Base-by-base conservation (phyloP, 2,888 invertebrate species). In the Endotricha flammealis region DNA sequence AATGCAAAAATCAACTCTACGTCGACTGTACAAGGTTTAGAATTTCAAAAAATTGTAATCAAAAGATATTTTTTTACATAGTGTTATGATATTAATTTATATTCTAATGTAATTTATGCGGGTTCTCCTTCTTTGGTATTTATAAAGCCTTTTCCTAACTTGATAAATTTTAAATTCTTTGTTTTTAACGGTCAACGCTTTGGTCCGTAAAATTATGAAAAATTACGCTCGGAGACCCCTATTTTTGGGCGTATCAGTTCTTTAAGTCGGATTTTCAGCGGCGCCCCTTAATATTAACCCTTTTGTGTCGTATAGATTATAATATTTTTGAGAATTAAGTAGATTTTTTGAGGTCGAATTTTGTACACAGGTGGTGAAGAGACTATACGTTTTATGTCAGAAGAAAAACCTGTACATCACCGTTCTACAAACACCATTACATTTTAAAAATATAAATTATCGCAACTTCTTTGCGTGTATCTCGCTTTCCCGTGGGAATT, bases 41-140 rank as follows among this genome's bases (percentile, higher is more conserved):
- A 30, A 12, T 40, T 10, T 17, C 3, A 8, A 8, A 8, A 20
- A 6, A 7, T 7, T 1, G 8, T 5, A 4, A 9, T 3, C 10
- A n/a, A 5, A 2, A n/a, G 23, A 24, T 36, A 35, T 68, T 72
- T 71, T 70, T 65, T 64, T 64, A 52, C 64, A 69, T 71, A 73
- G 73, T 77, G 67, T 53, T 64, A 69, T 72, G 71, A 62, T 71
- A 75, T 75, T 79, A 76, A 82, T 83, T 82, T 82, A 78, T 79
- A 82, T 82, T 83, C 71, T 74, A 82, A 82, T 82, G 81, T 80
- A 79, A 82, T 83, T 81, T 81, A 79, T 77, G 64, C 53, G 65
- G 74, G 69, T 68, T 58, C 63, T 66, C 61, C 57, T 62, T 57
- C 41, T 25, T 65, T 58, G 60, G 59, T 61, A 58, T 65, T 64